These are phyloP conservation scores for Sitophilus oryzae DNA, from an alignment of 1,140 invertebrate genomes.

Conservation along the genomic window DNA sequence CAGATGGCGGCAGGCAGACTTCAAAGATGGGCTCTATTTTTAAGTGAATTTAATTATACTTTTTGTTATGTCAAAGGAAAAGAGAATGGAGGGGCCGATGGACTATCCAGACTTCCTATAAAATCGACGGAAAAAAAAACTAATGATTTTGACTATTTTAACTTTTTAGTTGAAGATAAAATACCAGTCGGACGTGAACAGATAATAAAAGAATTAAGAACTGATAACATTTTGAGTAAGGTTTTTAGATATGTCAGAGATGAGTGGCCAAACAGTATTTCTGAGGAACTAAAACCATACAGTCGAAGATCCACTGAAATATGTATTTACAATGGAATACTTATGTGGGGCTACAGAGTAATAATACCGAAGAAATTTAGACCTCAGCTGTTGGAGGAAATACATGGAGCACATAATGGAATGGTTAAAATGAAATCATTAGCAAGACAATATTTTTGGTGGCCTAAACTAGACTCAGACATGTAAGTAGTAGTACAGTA, in stretches of 20 bases:
- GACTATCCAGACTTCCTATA: not conserved
- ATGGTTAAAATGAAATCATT: conserved; percentile 44
- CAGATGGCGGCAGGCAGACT: conserved; percentile 38
- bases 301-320: too few species aligned
- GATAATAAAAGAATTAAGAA: too few species aligned
- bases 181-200: too few species aligned
- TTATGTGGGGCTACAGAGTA: conserved; percentile 17
- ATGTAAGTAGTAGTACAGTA: conserved; percentile 36
- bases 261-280: too few species aligned
- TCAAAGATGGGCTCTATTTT: conserved; percentile 39
- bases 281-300: too few species aligned
- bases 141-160: too few species aligned
- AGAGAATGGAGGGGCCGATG: not conserved
- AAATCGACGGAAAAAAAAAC: not conserved
- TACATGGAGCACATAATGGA: conserved; percentile 43
- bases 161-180: too few species aligned
- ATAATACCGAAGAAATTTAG: conserved; percentile 37
- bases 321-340: not conserved
- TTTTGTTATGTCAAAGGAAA: conserved; percentile 19
- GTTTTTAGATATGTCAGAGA: too few species aligned
- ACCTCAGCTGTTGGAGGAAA: conserved; percentile 32
- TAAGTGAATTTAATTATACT: conserved; percentile 40
- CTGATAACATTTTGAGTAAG: too few species aligned
- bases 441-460: conserved; percentile 41
- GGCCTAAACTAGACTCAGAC: conserved; percentile 41